Percentiles rank a stretch among this genome's conserved stretches.
These are phyloP conservation scores for Lysandra bellargus DNA, from an alignment of 2,888 invertebrate genomes.

Conservation along the genomic window DNA sequence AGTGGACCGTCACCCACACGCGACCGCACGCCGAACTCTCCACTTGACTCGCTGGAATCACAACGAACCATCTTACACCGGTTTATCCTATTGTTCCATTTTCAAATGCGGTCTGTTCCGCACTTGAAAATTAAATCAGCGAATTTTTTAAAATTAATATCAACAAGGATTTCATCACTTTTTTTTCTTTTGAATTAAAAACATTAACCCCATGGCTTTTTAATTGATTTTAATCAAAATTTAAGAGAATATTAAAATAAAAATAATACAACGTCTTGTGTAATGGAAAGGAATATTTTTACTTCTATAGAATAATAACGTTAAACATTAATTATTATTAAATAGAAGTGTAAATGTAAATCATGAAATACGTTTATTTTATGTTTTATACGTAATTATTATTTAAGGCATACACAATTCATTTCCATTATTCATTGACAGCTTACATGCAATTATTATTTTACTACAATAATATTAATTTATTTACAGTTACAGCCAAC, in stretches of 20 bases:
- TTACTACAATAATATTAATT: neutral
- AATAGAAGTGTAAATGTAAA: neutral
- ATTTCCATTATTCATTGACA: slow-evolving; percentile 7
- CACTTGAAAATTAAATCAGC: too few species aligned
- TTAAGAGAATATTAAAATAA: too few species aligned
- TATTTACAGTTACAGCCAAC: neutral
- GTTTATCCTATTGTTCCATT: neutral
- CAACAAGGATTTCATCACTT: too few species aligned
- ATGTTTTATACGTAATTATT: neutral
- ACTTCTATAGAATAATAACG: too few species aligned
- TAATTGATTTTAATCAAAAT: too few species aligned
- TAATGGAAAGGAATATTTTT: too few species aligned
- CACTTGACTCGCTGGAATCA: slow-evolving; percentile 38
- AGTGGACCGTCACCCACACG: slow-evolving; percentile 72
- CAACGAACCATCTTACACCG: neutral
- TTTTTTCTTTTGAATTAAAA: too few species aligned
- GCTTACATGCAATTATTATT: slow-evolving; percentile 9
- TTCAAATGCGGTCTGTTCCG: neutral
- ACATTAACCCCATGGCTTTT: too few species aligned
- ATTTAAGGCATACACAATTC: neutral
- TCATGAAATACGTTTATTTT: neutral
- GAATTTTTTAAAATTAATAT: too few species aligned
- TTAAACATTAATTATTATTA: neutral
- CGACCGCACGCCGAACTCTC: slow-evolving; percentile 69
- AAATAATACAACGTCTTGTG: too few species aligned